Base-by-base conservation (phyloP, 2,797 vertebrate species). In the Sebastes nivosus region DNA sequence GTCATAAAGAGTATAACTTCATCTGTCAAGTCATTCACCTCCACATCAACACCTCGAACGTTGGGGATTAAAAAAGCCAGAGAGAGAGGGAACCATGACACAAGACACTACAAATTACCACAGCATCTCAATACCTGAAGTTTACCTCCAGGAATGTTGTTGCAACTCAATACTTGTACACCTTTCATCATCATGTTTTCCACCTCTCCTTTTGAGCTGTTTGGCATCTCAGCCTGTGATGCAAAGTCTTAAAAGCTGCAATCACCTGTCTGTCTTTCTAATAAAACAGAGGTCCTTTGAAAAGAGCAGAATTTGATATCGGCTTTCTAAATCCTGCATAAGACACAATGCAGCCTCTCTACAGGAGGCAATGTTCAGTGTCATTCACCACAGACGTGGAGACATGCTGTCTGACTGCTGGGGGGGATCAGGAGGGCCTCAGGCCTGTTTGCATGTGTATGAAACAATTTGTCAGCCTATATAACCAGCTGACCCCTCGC, bases 391-490 rank as follows among this genome's bases (percentile, higher is more conserved):
- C 4, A 7, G 66, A 70, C 11, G 20, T 81, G 90, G 92, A 94
- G 92, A 93, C 92, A 75, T 22, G 57, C 20, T 81, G 93, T 93
- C 93, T 94, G 91, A 81, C 81, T 68, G 72, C 87, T 83, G 71
- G 50, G 78, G 67, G 67, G 85, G 75, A 79, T 77, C 82, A 63
- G 54, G 8, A 65, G 75, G 10, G 85, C 89, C 89, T 71, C 60
- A 59, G 93, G 87, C 80, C 74, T 93, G 90, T 87, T 87, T 92
- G 73, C 82, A 81, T 88, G 84, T 83, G 83, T 74, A 84, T 89
- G 81, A 87, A 89, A 87, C 90, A 89, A 91, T 93, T 92, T 92
- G 93, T 93, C 90, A 88, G 87, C 81, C 64, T 55, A 22, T 63
- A 78, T 79, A 83, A 79, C 68, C 29, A 29, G 69, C 69, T 88